phyloP scores from a whole-genome alignment of 2,797 vertebrate genomes.

The Brachyalestes nurse region DNA sequence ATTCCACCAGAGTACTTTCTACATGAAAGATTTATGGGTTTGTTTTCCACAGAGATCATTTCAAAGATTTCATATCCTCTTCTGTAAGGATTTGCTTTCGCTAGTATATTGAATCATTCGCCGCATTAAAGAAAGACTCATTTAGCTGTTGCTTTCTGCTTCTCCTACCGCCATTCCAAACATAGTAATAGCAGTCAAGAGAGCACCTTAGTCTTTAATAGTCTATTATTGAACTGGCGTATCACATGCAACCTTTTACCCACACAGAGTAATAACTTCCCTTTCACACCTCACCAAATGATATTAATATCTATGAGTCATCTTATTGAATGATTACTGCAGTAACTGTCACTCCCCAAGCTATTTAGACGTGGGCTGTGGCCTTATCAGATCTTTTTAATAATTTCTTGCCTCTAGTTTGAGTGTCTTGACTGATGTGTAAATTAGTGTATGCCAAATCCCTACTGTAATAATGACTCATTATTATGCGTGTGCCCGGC shows the following conservation, averaged over 20 bases:
- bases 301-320: conserved; percentile 50
- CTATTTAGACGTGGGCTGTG: background rate
- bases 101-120: conserved; percentile 34
- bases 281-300: conserved; percentile 45
- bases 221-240: conserved; percentile 17
- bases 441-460: background rate
- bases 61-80: conserved; percentile 1
- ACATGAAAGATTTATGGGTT: conserved; percentile 1
- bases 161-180: conserved; percentile 31
- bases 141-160: conserved; percentile 1
- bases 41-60: background rate
- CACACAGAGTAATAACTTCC: conserved; percentile 34
- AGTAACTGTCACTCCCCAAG: background rate
- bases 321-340: conserved; percentile 18
- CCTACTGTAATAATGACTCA: background rate
- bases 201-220: conserved; percentile 25
- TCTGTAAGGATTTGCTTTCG: conserved; percentile 9
- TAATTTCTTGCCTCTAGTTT: background rate
- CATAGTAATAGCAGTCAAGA: conserved; percentile 37
- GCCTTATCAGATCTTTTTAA: background rate
- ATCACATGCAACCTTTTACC: conserved; percentile 37
- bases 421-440: background rate
- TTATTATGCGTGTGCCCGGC: background rate
- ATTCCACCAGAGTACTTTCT: background rate
- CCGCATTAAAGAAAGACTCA: conserved; percentile 16